These are phyloP conservation scores for Chiridota heheva DNA, from an alignment of 35 echinoderm and acorn worm genomes.

Conservation along the genomic window DNA sequence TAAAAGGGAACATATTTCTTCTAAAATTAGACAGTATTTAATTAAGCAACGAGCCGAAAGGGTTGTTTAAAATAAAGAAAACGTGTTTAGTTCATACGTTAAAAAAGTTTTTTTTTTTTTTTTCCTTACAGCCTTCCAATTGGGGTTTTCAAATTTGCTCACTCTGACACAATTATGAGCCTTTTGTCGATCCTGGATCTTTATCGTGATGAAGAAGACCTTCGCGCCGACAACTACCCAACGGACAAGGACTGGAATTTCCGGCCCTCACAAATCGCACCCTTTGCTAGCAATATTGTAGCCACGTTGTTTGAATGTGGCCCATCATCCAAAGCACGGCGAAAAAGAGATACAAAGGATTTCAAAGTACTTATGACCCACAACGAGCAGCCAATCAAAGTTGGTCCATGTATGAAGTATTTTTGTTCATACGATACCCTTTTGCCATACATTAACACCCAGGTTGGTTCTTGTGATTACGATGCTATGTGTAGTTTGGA, in stretches of 20 bases:
- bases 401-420: constrained; percentile 1
- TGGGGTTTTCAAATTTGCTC: constrained; percentile 57
- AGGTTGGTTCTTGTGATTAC: constrained; percentile 8
- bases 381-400: constrained; percentile 26
- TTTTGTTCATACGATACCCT: background rate
- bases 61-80: background rate
- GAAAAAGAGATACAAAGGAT: background rate
- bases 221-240: constrained; percentile 28
- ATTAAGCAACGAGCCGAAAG: background rate
- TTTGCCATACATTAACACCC: background rate
- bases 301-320: constrained; percentile 47
- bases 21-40: background rate
- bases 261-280: constrained; percentile 9
- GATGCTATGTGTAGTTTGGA: background rate
- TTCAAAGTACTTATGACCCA: constrained; percentile 28
- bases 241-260: constrained; percentile 25
- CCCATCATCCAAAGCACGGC: background rate
- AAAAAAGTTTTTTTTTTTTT: background rate
- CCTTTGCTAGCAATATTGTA: constrained; percentile 39
- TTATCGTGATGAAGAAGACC: background rate
- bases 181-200: constrained; percentile 22
- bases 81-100: background rate
- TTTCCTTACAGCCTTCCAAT: constrained; percentile 10
- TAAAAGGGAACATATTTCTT: background rate
- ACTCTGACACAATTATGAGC: constrained; percentile 33